Evolutionary conservation across 2,888 invertebrate genomes (phyloP).

Genomic region (Pachymerium ferrugineum): DNA sequence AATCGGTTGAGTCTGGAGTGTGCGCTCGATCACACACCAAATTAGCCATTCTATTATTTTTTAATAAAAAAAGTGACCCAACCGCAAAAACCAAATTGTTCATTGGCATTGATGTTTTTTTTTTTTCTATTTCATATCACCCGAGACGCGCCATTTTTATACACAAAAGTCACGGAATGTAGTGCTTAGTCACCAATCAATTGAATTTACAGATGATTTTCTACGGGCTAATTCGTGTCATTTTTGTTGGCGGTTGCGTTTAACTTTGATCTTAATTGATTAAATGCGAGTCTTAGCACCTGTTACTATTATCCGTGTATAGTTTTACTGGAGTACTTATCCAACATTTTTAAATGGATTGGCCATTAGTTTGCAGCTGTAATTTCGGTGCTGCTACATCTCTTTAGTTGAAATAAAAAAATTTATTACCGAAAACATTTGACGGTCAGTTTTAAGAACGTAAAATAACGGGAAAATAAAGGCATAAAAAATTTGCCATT

Average conservation of each 20-base stretch:
- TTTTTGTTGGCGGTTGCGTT: background rate
- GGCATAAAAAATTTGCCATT: no score
- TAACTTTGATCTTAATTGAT: background rate
- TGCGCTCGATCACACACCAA: background rate
- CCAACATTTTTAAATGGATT: no score
- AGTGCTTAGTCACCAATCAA: constrained; percentile 1
- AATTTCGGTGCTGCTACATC: no score
- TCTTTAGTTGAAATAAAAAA: no score
- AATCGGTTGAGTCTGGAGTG: background rate
- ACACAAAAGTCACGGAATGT: background rate
- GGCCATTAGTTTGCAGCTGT: no score
- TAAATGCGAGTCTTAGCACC: background rate
- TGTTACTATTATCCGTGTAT: no score
- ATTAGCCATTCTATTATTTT: no score
- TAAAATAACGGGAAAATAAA: no score
- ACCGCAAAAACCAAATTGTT: background rate
- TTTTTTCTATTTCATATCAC: background rate
- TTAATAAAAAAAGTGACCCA: no score
- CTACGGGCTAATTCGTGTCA: background rate
- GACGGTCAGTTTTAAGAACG: no score
- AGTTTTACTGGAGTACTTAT: no score
- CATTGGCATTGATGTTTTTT: background rate
- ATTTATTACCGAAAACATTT: no score
- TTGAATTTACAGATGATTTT: background rate
- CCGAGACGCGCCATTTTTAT: constrained; percentile 22